Evolutionary conservation across 2,888 invertebrate species (phyloP).

Genomic region (Amphipoea oculea): DNA sequence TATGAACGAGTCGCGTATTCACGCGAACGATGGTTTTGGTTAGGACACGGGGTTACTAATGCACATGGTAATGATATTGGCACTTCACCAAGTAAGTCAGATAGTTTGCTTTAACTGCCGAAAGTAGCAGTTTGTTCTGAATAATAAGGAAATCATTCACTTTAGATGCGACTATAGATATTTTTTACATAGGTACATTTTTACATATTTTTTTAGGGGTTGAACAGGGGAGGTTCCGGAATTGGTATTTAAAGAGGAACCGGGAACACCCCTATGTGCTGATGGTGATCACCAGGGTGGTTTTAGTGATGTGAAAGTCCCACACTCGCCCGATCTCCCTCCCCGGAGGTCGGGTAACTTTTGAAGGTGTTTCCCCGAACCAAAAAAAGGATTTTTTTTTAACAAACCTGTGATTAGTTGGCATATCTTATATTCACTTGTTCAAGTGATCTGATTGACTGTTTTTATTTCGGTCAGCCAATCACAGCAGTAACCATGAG

Average conservation of each 20-base stretch:
- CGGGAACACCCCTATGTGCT: too few species aligned
- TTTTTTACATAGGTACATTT: too few species aligned
- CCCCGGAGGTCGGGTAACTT: too few species aligned
- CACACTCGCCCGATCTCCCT: too few species aligned
- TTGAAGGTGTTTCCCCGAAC: too few species aligned
- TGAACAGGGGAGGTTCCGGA: too few species aligned
- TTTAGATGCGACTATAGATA: background rate
- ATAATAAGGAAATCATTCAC: background rate
- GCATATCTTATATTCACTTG: background rate
- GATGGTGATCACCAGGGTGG: too few species aligned
- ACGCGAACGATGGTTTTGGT: background rate
- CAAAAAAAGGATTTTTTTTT: background rate
- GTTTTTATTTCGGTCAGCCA: too few species aligned
- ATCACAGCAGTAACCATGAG: background rate
- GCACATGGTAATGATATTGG: background rate
- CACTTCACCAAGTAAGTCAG: background rate
- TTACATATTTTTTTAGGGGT: too few species aligned
- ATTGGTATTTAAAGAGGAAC: too few species aligned
- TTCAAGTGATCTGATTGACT: background rate
- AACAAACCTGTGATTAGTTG: background rate
- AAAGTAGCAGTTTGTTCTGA: background rate
- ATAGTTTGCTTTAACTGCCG: background rate
- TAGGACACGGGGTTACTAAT: background rate
- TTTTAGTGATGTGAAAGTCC: too few species aligned
- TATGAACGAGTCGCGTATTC: background rate